phyloP scores from a whole-genome alignment of 2,797 vertebrate species.

The Eremophila alpestris region DNA sequence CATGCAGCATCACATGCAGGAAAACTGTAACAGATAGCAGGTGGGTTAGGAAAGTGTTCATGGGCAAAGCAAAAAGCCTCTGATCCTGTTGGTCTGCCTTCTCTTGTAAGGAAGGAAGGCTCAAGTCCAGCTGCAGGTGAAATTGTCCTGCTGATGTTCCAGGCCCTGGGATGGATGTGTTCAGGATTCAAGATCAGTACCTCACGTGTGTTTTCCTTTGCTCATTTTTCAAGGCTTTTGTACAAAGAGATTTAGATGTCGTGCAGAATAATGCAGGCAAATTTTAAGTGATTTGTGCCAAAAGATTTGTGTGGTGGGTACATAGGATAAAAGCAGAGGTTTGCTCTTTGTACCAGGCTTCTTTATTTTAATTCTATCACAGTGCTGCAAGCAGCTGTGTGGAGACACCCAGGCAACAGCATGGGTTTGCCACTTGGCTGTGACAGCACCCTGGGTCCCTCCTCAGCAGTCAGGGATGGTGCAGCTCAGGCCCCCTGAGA shows the following conservation, averaged over 20 bases:
- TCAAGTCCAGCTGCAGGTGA: not conserved
- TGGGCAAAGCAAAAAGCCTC: not conserved
- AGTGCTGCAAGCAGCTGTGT: not conserved
- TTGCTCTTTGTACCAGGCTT: not conserved
- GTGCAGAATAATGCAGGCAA: not conserved
- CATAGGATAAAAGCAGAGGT: not conserved
- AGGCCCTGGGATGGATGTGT: accelerated
- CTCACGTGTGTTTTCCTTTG: not conserved
- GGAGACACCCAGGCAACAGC: no score
- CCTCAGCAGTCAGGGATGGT: not conserved
- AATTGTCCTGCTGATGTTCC: not conserved
- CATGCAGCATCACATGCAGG: accelerated
- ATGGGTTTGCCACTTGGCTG: not conserved
- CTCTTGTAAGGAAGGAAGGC: not conserved
- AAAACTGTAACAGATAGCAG: not conserved
- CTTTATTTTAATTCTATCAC: not conserved
- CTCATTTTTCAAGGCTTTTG: not conserved
- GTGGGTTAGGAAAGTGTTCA: not conserved
- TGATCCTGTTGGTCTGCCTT: not conserved
- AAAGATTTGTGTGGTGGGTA: not conserved
- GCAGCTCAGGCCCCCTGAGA: not conserved
- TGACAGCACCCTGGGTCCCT: not conserved
- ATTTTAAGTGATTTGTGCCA: not conserved
- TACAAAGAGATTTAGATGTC: not conserved
- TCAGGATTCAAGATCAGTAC: not conserved